Evolutionary conservation across 2,888 invertebrate genomes (phyloP).

Genomic region (Dysmachus trigonus): DNA sequence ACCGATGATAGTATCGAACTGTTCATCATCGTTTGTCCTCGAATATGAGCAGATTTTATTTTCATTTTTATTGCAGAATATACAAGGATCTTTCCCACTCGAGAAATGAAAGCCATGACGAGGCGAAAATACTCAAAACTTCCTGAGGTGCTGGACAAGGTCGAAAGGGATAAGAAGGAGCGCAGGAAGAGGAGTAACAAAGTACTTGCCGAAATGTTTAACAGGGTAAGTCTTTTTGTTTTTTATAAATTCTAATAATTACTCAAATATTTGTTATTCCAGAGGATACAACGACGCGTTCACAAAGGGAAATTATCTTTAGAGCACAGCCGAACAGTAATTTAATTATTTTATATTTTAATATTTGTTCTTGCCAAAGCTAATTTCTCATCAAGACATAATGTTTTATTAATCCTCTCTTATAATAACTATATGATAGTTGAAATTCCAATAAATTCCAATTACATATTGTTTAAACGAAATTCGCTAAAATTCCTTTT

Average conservation of each 20-base stretch:
- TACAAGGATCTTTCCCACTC: conserved; percentile 66
- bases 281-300: conserved; percentile 62
- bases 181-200: conserved; percentile 74
- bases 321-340: conserved; percentile 61
- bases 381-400: not conserved
- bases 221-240: conserved; percentile 67
- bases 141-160: conserved; percentile 76
- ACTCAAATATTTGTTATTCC: conserved; percentile 26
- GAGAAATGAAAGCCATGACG: conserved; percentile 71
- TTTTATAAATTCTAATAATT: not conserved
- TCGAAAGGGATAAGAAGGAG: conserved; percentile 69
- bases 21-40: not conserved
- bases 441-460: not conserved
- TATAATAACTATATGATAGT: not conserved
- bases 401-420: not conserved
- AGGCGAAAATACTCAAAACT: conserved; percentile 73
- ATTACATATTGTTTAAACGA: not conserved
- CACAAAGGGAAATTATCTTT: conserved; percentile 59
- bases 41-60: not conserved
- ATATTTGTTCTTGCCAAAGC: not conserved
- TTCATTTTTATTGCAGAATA: conserved; percentile 58
- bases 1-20: not conserved
- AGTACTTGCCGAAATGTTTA: conserved; percentile 79
- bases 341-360: conserved; percentile 51
- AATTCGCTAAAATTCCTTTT: not conserved